phyloP scores from a whole-genome alignment of 2,888 invertebrate species.

The Dryobotodes eremita region DNA sequence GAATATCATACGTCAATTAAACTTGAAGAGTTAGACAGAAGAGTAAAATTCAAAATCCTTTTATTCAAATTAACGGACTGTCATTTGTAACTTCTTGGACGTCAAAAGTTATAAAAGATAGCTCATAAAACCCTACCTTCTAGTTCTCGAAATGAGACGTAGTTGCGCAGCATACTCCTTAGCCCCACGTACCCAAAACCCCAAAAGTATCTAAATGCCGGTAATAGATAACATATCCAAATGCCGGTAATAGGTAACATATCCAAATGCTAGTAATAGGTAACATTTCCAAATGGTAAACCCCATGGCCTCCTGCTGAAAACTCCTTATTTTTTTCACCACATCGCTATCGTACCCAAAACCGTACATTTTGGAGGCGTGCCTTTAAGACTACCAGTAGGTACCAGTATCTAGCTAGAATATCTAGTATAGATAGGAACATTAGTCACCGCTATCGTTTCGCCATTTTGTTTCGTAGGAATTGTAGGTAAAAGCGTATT shows the following conservation, averaged over 20 bases:
- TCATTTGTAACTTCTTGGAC: conserved; percentile 10
- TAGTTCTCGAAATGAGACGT: background rate
- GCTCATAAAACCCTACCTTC: background rate
- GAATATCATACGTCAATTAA: conserved; percentile 11
- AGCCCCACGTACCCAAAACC: no score
- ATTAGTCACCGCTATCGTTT: conserved; percentile 28
- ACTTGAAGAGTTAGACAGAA: conserved; percentile 19
- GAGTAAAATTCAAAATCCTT: conserved; percentile 16
- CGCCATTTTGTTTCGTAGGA: conserved; percentile 7
- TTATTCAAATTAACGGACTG: conserved; percentile 27
- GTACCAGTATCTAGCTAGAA: background rate
- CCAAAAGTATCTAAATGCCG: no score
- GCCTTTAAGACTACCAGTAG: background rate
- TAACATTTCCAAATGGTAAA: background rate
- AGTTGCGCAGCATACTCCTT: background rate
- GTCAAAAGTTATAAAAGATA: conserved; percentile 12
- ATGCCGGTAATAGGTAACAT: background rate
- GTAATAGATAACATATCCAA: background rate
- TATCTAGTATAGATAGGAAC: conserved; percentile 2
- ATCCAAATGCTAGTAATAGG: background rate
- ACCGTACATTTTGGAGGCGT: background rate
- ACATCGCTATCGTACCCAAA: background rate
- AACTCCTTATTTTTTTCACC: background rate
- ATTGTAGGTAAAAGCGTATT: conserved; percentile 14
- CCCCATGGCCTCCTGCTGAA: background rate